These are phyloP conservation scores for Nerophis lumbriciformis DNA, from an alignment of 2,113 vertebrate species.

Conservation along the genomic window DNA sequence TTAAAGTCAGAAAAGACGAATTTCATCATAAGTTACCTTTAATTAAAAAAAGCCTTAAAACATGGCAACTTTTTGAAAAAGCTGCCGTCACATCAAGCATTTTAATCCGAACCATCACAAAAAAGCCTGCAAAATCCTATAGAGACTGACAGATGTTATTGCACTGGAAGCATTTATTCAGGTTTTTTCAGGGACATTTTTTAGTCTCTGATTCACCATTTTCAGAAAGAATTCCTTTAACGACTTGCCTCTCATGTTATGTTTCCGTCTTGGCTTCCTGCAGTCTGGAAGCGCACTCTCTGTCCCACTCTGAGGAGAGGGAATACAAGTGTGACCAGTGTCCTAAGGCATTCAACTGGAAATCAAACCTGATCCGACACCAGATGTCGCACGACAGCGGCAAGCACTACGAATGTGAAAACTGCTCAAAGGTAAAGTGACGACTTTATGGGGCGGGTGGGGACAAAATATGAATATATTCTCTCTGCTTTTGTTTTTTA, in stretches of 20 bases:
- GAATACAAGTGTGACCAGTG: conserved; percentile 97
- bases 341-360: conserved; percentile 99
- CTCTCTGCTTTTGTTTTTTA: background rate
- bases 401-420: conserved; percentile 99
- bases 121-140: too few relatives aligned
- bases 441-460: conserved; percentile 36
- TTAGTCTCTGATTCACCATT: background rate
- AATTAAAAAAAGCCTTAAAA: too few relatives aligned
- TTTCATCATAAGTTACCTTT: too few relatives aligned
- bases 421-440: conserved; percentile 94
- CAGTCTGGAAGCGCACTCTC: conserved; percentile 92
- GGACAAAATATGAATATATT: background rate
- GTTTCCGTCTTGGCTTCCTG: conserved; percentile 2
- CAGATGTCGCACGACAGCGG: conserved; percentile 99
- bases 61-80: too few relatives aligned
- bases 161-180: too few relatives aligned
- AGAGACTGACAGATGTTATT: too few relatives aligned
- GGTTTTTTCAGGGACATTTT: too few relatives aligned
- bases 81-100: too few relatives aligned
- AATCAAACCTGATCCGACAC: conserved; percentile 98
- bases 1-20: too few relatives aligned
- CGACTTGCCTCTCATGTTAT: background rate
- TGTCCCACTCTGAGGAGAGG: conserved; percentile 90
- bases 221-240: background rate
- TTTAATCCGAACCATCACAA: too few relatives aligned